These are phyloP conservation scores for Macrotrachela quadricornifera DNA, from an alignment of 1,140 invertebrate species.

Conservation along the genomic window DNA sequence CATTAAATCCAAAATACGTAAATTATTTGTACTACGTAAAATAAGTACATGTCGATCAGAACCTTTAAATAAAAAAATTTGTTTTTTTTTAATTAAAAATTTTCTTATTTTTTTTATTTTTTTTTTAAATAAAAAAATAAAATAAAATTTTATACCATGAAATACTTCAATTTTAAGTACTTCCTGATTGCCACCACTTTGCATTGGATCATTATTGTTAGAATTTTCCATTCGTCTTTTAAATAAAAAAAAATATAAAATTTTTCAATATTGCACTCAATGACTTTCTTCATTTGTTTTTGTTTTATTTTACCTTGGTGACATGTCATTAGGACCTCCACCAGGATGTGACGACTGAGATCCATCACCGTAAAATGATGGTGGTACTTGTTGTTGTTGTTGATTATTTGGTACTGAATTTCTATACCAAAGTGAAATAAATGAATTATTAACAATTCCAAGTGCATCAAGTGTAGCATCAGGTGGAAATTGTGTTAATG, in stretches of 20 bases:
- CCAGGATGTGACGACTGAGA: no score
- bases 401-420: background rate
- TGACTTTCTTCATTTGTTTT: no score
- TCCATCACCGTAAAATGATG: background rate
- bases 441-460: constrained; percentile 4
- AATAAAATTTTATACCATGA: background rate
- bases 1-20: constrained; percentile 1
- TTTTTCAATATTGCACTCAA: no score
- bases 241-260: no score
- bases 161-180: constrained; percentile 4
- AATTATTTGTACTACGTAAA: background rate
- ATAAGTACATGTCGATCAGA: constrained; percentile 4
- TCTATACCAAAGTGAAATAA: background rate
- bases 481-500: background rate
- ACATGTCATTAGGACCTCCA: no score
- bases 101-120: no score
- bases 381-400: background rate
- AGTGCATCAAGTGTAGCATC: background rate
- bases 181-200: background rate
- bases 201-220: no score
- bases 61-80: no score
- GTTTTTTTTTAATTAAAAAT: no score
- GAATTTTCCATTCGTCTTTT: no score
- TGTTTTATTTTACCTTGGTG: no score
- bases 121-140: no score